Evolutionary conservation across 2,113 vertebrate species (phyloP), one percentile per base, ranked within the genome.

Genomic region (Hippocampus guttulatus): DNA sequence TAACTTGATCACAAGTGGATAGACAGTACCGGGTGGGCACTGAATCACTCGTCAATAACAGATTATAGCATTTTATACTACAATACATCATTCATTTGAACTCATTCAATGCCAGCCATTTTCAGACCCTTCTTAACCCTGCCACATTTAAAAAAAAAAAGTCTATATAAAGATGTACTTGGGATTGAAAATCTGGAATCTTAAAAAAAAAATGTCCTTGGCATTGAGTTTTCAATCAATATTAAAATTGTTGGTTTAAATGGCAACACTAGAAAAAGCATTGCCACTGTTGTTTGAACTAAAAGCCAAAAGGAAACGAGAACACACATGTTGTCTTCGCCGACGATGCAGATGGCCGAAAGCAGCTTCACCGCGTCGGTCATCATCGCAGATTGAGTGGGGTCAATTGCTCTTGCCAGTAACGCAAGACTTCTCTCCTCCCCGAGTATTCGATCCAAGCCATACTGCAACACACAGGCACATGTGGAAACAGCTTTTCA

Each of bases 291-390:
- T 23, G 55, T 74, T 18, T 15, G 64, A 45, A 71, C 7, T 65
- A 61, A 70, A 74, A 38, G 33, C 54, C 20, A 79, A 40, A 52
- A 69, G 49, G 20, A 9, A 16, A 27, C 40, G 20, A 11, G 54
- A 47, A 92, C 96, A 85, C 93, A 99, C 97, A 88, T 96, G 92
- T 94, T 98, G 84, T 99, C 97, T 72, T 99, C 97, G 75, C 96
- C 96, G 67, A 99, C 93, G 75, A 99, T 99, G 84, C 97, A 99
- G 84, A 98, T 94, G 75, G 97, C 97, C 68, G 97, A 98, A 10
- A 98, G 93, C 25, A 99, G 93, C 85, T 98, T 99, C 45, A 98
- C 94, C 77, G 94, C 93, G 63, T 99, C 97, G 0, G 94, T 98
- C 97, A 98, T 99, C 95, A 97, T 95, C 73, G 83, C 92, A 21